Conservation (phyloP, 1,140 invertebrate genomes). For the Brachionus angularis region DNA sequence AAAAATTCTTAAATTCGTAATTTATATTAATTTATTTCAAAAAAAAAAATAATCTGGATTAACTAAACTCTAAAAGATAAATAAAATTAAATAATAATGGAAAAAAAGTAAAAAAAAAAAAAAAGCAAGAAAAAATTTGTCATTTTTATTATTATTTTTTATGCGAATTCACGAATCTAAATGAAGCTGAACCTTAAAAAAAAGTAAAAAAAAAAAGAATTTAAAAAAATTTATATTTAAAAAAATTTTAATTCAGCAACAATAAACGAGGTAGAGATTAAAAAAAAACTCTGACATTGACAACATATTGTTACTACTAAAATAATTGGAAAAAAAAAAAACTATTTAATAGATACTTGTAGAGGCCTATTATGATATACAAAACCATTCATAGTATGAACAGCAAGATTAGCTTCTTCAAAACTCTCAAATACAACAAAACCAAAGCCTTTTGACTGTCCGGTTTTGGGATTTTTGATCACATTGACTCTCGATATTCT, state of each 20-base stretch:
- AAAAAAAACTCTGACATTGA: background rate
- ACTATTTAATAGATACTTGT: conserved; percentile 40
- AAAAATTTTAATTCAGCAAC: too few species aligned
- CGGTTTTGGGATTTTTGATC: conserved; percentile 19
- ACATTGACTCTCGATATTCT: conserved; percentile 23
- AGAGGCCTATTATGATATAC: conserved; percentile 6
- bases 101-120: too few species aligned
- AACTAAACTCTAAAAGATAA: too few species aligned
- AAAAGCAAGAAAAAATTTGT: conserved; percentile 2
- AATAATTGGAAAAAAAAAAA: background rate
- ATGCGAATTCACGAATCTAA: conserved; percentile 7
- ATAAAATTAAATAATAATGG: too few species aligned
- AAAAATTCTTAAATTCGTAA: too few species aligned
- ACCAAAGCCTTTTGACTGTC: conserved; percentile 36
- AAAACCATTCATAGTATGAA: conserved; percentile 42
- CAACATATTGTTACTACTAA: background rate
- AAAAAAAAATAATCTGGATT: too few species aligned
- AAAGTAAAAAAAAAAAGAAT: background rate
- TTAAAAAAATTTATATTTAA: background rate
- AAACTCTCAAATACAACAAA: conserved; percentile 34
- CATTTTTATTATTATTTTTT: too few species aligned
- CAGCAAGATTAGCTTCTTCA: conserved; percentile 38
- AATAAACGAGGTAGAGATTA: too few species aligned
- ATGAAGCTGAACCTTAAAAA: conserved; percentile 22
- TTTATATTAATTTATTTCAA: too few species aligned